phyloP scores from a whole-genome alignment of 2,797 vertebrate genomes.

The Sarcophilus harrisii region DNA sequence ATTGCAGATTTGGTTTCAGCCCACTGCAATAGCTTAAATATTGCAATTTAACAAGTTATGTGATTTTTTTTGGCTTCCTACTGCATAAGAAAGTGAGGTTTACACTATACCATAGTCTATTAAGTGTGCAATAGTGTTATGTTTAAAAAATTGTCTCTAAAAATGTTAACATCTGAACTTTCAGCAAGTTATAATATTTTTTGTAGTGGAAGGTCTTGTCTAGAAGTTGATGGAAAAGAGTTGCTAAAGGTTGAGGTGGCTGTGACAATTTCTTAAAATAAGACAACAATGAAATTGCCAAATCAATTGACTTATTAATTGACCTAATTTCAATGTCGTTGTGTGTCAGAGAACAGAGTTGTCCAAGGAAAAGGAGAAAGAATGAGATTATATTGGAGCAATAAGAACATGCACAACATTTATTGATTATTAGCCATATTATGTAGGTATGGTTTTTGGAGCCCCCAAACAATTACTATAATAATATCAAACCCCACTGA shows the following conservation, averaged over 20 bases:
- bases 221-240: neutral
- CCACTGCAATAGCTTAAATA: neutral
- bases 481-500: neutral
- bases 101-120: neutral
- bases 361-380: neutral
- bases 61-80: neutral
- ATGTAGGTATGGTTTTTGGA: neutral
- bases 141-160: neutral
- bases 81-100: neutral
- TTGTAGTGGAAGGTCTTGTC: neutral
- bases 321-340: neutral
- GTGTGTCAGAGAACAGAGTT: neutral
- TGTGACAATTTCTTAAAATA: neutral
- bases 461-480: neutral
- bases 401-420: neutral
- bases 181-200: neutral
- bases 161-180: neutral
- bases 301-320: neutral
- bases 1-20: neutral
- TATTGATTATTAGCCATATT: neutral
- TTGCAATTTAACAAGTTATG: neutral
- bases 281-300: neutral
- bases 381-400: neutral
- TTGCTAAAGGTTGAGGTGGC: neutral
- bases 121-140: neutral